These are phyloP conservation scores for Electrona antarctica DNA, from an alignment of 2,113 vertebrate genomes.

Conservation along the genomic window DNA sequence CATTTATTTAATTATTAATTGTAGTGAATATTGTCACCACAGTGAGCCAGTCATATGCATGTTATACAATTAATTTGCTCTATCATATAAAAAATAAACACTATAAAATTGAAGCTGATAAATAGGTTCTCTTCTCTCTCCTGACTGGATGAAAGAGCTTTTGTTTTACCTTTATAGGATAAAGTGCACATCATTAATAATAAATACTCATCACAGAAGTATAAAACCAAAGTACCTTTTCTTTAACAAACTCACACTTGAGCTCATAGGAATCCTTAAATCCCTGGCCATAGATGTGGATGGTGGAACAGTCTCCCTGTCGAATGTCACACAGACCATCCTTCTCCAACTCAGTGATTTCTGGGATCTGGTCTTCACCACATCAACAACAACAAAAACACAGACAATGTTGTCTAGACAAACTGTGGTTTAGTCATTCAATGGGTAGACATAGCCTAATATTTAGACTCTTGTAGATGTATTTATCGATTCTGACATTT, in stretches of 20 bases:
- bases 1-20: too few species aligned
- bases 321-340: conserved; percentile 85
- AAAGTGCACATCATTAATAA: neutral
- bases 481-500: neutral
- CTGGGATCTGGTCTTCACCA: conserved; percentile 84
- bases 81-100: neutral
- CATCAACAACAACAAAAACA: conserved; percentile 24
- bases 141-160: neutral
- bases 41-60: too few species aligned
- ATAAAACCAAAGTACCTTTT: conserved; percentile 82
- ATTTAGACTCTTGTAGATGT: neutral
- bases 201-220: neutral
- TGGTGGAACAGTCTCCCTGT: conserved; percentile 78
- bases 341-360: conserved; percentile 85
- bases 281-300: conserved; percentile 82
- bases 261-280: conserved; percentile 83
- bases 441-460: neutral
- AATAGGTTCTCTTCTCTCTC: too few species aligned
- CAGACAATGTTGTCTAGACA: neutral
- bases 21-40: too few species aligned
- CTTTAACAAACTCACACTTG: conserved; percentile 89
- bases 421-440: too few species aligned
- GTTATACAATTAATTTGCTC: too few species aligned
- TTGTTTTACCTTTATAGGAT: neutral
- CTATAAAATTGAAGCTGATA: too few species aligned